These are phyloP conservation scores for Plumapathes pennacea DNA, from an alignment of 92 coral and sea anemone species.

Conservation along the genomic window DNA sequence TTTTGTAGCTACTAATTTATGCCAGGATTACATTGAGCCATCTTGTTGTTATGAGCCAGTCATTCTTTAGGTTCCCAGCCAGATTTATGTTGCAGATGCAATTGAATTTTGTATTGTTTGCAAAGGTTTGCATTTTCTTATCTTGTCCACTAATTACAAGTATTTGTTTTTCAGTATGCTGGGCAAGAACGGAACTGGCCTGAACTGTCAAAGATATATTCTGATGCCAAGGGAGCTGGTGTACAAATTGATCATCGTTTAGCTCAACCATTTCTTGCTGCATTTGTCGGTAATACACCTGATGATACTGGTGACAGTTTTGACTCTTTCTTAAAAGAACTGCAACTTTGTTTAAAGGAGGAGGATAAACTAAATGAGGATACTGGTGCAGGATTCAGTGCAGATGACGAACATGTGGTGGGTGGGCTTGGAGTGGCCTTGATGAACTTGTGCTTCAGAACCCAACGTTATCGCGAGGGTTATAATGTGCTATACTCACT, in stretches of 20 bases:
- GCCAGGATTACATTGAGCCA: too few species aligned
- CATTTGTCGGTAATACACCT: slow-evolving; percentile 29
- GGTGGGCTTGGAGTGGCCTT: slow-evolving; percentile 78
- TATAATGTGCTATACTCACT: slow-evolving; percentile 62
- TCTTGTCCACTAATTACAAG: background rate
- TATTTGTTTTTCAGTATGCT: slow-evolving; percentile 42
- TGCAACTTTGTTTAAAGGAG: slow-evolving; percentile 5
- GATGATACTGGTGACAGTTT: slow-evolving; percentile 42
- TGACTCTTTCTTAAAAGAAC: slow-evolving; percentile 2
- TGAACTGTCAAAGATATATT: slow-evolving; percentile 66
- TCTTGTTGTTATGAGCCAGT: too few species aligned
- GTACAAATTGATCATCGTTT: slow-evolving; percentile 42
- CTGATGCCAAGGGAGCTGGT: slow-evolving; percentile 49
- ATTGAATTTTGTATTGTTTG: too few species aligned
- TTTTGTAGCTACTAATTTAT: too few species aligned
- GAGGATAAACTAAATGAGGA: slow-evolving; percentile 1
- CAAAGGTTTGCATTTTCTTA: too few species aligned
- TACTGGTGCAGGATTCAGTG: slow-evolving; percentile 41
- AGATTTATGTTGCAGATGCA: too few species aligned
- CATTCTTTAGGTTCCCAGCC: too few species aligned
- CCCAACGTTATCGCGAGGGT: slow-evolving; percentile 46
- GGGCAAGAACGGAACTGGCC: slow-evolving; percentile 57
- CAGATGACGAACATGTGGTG: slow-evolving; percentile 47
- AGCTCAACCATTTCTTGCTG: slow-evolving; percentile 31
- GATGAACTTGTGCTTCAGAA: slow-evolving; percentile 44